Base-by-base conservation (phyloP, 2,797 vertebrate species). In the Borostomias antarcticus region DNA sequence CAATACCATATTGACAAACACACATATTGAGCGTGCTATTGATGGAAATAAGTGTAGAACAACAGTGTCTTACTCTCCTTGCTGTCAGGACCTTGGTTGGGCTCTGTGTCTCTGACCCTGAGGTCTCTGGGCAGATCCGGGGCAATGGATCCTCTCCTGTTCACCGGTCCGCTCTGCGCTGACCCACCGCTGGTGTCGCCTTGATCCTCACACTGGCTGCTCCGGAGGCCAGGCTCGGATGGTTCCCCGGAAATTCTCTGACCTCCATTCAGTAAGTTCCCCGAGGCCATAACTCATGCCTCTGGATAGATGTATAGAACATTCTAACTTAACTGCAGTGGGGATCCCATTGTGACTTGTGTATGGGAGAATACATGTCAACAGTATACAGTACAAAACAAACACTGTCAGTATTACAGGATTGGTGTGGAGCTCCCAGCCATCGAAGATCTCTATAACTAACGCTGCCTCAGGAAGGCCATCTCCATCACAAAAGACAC, bases 51-150 rank as follows among this genome's bases (percentile, higher is more conserved):
- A 62, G 35, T 3, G 15, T 62, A 33, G n/a, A 35, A 6, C 3
- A 58, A 45, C 26, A 76, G 68, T n/a, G 61, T 15, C 62, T 79
- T 70, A 91, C 90, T 75, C n/a, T 90, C 77, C 68, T 53, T 69
- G 58, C 57, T 28, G 2, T 80, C 80, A 50, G 79, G 79, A 75
- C 88, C 78, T 37, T 75, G 81, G 52, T 54, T 73, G 26, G 51
- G 72, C 48, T 82, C 61, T 33, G 51, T 51, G 0, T 66, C 77
- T 28, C 53, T 73, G 48, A 74, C 68, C 40, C 69, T 73, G 26
- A 69, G 83, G 69, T 84, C 75, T 15, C 58, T 15, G 6, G 60
- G 75, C n/a, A 80, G 51, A 13, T 72, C 64, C 35, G 66, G 62
- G 61, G 26, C 28, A 35, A 50, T 58, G 45, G 50, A 37, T 35